Conservation (phyloP, 2,797 vertebrate genomes). For the Chelon labrosus region DNA sequence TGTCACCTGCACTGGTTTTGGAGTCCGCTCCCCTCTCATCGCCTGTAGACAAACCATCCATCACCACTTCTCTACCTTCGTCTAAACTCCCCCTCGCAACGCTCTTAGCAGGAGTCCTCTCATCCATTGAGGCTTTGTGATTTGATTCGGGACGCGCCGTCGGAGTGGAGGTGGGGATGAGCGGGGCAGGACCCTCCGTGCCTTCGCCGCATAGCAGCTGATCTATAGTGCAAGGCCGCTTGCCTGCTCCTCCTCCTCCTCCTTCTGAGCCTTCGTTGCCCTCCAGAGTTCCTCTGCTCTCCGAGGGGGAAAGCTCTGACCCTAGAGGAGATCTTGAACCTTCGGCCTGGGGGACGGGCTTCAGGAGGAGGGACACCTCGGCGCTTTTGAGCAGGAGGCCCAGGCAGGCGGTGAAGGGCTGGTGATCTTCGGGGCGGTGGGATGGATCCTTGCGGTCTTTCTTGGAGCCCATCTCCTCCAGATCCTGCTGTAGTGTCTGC, state of each 20-base stretch:
- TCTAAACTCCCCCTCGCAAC: slow-evolving; percentile 58
- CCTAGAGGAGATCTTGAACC: slow-evolving; percentile 77
- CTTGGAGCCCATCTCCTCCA: slow-evolving; percentile 85
- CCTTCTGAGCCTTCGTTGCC: slow-evolving; percentile 61
- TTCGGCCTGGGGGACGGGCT: slow-evolving; percentile 87
- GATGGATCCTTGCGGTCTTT: slow-evolving; percentile 67
- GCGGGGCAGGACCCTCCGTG: slow-evolving; percentile 79
- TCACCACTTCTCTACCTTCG: slow-evolving; percentile 58
- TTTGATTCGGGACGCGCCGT: slow-evolving; percentile 74
- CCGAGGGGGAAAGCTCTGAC: slow-evolving; percentile 87
- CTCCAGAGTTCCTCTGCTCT: slow-evolving; percentile 84
- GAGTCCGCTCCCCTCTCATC: slow-evolving; percentile 59
- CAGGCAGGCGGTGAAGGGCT: slow-evolving; percentile 87
- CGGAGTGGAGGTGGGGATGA: slow-evolving; percentile 78
- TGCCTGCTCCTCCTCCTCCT: slow-evolving; percentile 34
- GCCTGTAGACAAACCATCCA: slow-evolving; percentile 50
- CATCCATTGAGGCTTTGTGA: slow-evolving; percentile 74
- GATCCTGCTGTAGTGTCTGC: slow-evolving; percentile 92
- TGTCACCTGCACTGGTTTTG: slow-evolving; percentile 77
- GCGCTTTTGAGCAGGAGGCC: slow-evolving; percentile 93
- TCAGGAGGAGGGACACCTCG: slow-evolving; percentile 93
- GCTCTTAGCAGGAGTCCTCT: slow-evolving; percentile 68
- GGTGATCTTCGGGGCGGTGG: slow-evolving; percentile 58
- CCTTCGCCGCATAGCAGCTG: slow-evolving; percentile 87
- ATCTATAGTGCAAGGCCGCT: slow-evolving; percentile 80